Evolutionary conservation across 2,113 vertebrate species (phyloP).

Genomic region (Nothobranchius furzeri): DNA sequence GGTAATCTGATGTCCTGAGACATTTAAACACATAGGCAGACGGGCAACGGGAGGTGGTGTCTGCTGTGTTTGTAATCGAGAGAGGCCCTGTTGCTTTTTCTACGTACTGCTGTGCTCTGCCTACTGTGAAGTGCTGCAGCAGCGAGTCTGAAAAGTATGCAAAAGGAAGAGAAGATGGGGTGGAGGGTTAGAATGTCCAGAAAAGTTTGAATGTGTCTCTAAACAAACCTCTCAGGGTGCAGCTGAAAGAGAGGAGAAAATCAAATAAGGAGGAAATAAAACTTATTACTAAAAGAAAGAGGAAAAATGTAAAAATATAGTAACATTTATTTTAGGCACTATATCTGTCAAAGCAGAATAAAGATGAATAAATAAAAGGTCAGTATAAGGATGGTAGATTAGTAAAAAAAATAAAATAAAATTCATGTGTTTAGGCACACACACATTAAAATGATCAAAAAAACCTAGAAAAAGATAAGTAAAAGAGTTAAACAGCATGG

Average conservation of each 20-base stretch:
- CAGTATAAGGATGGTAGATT: slow-evolving; percentile 16
- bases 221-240: no score
- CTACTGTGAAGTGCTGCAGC: slow-evolving; percentile 44
- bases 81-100: slow-evolving; percentile 29
- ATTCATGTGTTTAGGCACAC: no score
- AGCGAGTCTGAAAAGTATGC: slow-evolving; percentile 40
- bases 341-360: background rate
- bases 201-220: background rate
- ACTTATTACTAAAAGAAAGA: background rate
- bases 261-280: slow-evolving; percentile 1
- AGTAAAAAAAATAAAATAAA: slow-evolving; percentile 5
- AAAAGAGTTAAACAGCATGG: no score
- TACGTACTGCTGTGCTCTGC: slow-evolving; percentile 29
- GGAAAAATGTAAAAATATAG: background rate
- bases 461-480: no score
- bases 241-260: background rate
- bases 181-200: slow-evolving; percentile 8
- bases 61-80: slow-evolving; percentile 22
- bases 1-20: slow-evolving; percentile 63
- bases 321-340: slow-evolving; percentile 3
- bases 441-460: no score
- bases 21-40: slow-evolving; percentile 47
- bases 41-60: slow-evolving; percentile 35
- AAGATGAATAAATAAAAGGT: slow-evolving; percentile 19
- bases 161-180: slow-evolving; percentile 23